Conservation (phyloP, 2,888 invertebrate genomes). For the Eucera pruinosa region DNA sequence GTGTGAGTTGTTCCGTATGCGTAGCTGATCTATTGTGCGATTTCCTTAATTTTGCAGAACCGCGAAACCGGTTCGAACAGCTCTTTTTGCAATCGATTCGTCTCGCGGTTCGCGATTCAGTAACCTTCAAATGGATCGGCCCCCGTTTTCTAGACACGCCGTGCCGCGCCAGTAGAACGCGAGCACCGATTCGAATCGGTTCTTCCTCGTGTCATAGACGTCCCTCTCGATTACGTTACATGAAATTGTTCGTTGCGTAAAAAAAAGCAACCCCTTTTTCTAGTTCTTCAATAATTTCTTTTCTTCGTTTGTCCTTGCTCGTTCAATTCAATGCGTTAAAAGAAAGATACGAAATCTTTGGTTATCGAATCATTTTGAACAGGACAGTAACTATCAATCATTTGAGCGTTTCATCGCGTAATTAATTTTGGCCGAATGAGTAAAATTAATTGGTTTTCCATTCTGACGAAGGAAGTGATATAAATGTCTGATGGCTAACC, state of each 20-base stretch:
- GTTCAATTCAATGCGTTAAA: constrained; percentile 5
- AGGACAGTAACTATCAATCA: neutral
- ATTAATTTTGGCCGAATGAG: neutral
- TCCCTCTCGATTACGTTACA: constrained; percentile 8
- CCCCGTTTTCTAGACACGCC: constrained; percentile 61
- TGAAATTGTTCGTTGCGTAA: constrained; percentile 11
- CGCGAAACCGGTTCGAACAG: constrained; percentile 62
- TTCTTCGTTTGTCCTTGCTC: neutral
- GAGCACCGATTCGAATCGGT: constrained; percentile 72
- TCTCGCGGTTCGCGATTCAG: constrained; percentile 61
- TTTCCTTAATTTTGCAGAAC: constrained; percentile 76
- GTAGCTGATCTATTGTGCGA: constrained; percentile 70
- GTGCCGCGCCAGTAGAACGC: constrained; percentile 31
- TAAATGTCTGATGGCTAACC: neutral
- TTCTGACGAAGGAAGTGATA: neutral
- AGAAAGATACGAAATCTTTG: neutral
- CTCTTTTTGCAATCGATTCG: constrained; percentile 76
- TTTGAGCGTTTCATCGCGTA: neutral
- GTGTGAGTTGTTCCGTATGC: constrained; percentile 43
- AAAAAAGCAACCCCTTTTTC: neutral
- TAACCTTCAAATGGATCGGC: constrained; percentile 66
- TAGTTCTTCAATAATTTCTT: neutral
- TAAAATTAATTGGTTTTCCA: neutral
- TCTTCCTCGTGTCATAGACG: constrained; percentile 26
- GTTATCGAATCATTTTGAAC: neutral